phyloP scores from a whole-genome alignment of 2,888 invertebrate genomes.

The Pheosia tremula region DNA sequence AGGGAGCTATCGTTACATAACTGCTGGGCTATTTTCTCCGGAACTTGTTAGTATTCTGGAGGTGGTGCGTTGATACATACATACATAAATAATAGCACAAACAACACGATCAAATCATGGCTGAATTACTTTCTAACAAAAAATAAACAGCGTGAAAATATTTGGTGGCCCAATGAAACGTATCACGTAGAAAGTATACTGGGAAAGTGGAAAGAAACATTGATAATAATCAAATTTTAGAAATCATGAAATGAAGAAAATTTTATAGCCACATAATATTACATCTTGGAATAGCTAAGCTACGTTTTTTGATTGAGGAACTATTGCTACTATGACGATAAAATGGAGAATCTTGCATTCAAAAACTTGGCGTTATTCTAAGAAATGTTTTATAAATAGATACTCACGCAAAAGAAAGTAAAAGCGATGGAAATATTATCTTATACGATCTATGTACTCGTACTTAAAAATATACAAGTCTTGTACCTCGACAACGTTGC shows the following conservation, averaged over 20 bases:
- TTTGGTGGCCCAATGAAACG: background rate
- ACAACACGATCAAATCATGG: slow-evolving; percentile 13
- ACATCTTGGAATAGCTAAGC: no score
- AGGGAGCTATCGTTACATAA: slow-evolving; percentile 48
- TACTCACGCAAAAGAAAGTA: no score
- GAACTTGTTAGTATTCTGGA: slow-evolving; percentile 70
- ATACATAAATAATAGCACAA: slow-evolving; percentile 12
- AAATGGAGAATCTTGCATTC: no score
- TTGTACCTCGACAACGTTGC: no score
- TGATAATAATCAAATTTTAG: background rate
- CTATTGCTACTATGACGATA: no score
- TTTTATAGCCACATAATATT: background rate
- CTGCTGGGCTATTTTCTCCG: slow-evolving; percentile 63
- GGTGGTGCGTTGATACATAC: slow-evolving; percentile 26
- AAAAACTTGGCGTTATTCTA: no score
- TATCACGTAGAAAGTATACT: slow-evolving; percentile 1
- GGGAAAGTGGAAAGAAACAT: background rate
- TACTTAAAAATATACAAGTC: no score
- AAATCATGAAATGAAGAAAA: background rate
- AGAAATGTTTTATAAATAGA: no score
- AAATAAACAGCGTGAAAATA: slow-evolving; percentile 4
- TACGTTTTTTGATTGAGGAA: no score
- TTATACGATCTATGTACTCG: no score
- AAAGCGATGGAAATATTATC: no score
- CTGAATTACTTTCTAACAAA: slow-evolving; percentile 33